Evolutionary conservation across 2,113 vertebrate species (phyloP), one percentile per base, ranked within the genome.

Genomic region (Brachionichthys hirsutus): DNA sequence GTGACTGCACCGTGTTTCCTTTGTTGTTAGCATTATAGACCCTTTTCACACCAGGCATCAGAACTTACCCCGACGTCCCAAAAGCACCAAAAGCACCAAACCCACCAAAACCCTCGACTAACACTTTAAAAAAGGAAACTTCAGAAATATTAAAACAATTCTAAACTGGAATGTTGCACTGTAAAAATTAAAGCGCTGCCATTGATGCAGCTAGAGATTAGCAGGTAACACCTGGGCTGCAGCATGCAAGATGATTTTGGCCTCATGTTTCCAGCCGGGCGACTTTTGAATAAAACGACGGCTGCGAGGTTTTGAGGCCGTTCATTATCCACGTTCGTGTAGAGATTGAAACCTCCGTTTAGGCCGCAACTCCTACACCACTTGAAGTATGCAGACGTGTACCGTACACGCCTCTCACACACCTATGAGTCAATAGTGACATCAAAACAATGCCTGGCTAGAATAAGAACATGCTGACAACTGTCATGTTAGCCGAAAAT

Each of bases 1-100:
- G 77, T 62, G 67, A 81, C 77, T 59, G n/a, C 15, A 65, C 61
- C 48, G 45, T 35, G 1, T 42, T 6, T 48, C 11, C 45, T 41
- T 49, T 42, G 16, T 52, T 61, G 22, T 46, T 40, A 64, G 43
- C 36, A 58, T 50, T 30, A 34, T 1, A 11, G 18, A 6, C 15
- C 12, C 42, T 9, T 59, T 30, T 19, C n/a, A 42, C 7, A 73
- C 36, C 59, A 65, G 64, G 49, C 65, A 78, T 81, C 12, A 53
- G 70, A 50, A 51, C 41, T n/a, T n/a, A n/a, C n/a, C n/a, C n/a
- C n/a, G n/a, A 40, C 0, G 57, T 42, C 72, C 14, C 12, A 54
- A 44, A 46, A n/a, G n/a, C n/a, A n/a, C n/a, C n/a, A n/a, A n/a
- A n/a, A n/a, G n/a, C n/a, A n/a, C 16, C n/a, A 46, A 19, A 46